A percentile compares a stretch with the other conserved stretches of the same genome.
Conservation (phyloP, 2,888 invertebrate species). For the Dasypolia templi region DNA sequence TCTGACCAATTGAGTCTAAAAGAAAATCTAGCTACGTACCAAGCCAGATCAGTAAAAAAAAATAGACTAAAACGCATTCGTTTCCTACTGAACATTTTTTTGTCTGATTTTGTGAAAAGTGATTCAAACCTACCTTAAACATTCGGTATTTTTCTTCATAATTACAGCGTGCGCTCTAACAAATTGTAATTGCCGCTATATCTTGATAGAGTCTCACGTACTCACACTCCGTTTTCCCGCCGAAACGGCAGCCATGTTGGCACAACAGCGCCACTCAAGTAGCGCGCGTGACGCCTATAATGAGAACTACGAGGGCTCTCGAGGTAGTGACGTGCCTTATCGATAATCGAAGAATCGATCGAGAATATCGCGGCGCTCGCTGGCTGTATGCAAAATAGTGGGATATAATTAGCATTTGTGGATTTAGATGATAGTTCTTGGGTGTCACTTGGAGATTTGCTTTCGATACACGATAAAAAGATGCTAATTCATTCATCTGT, state of each 20-base stretch:
- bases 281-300: constrained; percentile 83
- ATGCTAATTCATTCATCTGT: neutral
- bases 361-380: constrained; percentile 39
- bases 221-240: constrained; percentile 60
- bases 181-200: constrained; percentile 58
- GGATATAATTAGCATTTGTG: constrained; percentile 29
- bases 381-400: constrained; percentile 48
- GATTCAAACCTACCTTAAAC: neutral
- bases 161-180: constrained; percentile 19
- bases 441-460: neutral
- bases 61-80: neutral
- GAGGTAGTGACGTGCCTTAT: constrained; percentile 81
- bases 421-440: neutral
- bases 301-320: constrained; percentile 76
- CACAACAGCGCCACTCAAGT: constrained; percentile 80
- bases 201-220: constrained; percentile 61
- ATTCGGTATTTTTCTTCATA: constrained; percentile 4
- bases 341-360: constrained; percentile 71
- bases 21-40: neutral
- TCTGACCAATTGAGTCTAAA: neutral
- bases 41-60: no score
- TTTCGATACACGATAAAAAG: neutral
- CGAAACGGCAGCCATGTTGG: constrained; percentile 73
- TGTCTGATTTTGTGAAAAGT: neutral
- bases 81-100: neutral